phyloP scores from a whole-genome alignment of 1,140 invertebrate species.

The Ladona fulva region DNA sequence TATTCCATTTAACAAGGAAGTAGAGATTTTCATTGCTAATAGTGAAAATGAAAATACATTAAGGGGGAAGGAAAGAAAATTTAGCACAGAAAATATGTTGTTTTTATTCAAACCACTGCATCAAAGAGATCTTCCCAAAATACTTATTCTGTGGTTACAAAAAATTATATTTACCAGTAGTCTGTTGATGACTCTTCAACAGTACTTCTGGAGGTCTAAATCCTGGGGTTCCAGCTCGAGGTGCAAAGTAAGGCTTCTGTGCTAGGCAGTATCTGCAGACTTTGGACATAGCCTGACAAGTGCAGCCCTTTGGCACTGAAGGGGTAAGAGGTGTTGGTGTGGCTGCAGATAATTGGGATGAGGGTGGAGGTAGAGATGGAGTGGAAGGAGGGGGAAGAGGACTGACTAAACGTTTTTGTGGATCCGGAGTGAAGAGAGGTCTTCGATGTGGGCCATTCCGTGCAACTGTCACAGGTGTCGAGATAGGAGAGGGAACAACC shows the following conservation, averaged over 20 bases:
- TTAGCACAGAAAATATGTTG: too few relatives aligned
- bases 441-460: not conserved
- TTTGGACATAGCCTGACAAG: not conserved
- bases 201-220: conserved; percentile 83
- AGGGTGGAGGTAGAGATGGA: not conserved
- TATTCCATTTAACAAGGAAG: too few relatives aligned
- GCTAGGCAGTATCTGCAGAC: not conserved
- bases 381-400: not conserved
- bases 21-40: too few relatives aligned
- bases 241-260: conserved; percentile 39
- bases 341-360: not conserved
- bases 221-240: conserved; percentile 81
- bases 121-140: too few relatives aligned
- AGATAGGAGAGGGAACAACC: not conserved
- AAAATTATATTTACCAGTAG: conserved; percentile 44
- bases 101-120: too few relatives aligned
- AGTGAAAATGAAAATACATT: too few relatives aligned
- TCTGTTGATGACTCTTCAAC: conserved; percentile 63
- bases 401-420: not conserved
- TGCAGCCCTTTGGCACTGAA: not conserved
- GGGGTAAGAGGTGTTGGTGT: not conserved
- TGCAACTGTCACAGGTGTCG: not conserved
- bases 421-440: not conserved
- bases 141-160: not conserved
- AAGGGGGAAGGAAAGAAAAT: too few relatives aligned